phyloP scores from a whole-genome alignment of 2,113 vertebrate species.

The Odocoileus hemionus region DNA sequence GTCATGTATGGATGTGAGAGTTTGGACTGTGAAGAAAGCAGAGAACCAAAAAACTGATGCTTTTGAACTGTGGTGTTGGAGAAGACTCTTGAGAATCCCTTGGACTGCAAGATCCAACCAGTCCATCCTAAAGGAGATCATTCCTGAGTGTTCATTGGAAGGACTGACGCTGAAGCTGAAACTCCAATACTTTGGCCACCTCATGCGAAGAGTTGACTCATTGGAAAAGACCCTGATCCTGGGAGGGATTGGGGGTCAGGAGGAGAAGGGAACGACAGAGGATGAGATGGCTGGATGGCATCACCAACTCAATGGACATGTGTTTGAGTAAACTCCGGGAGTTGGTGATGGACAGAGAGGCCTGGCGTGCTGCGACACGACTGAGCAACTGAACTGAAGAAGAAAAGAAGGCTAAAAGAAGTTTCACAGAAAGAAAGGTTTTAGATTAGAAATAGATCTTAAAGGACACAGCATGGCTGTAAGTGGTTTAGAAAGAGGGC shows the following conservation, averaged over 20 bases:
- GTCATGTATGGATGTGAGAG: background rate
- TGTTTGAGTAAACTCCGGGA: background rate
- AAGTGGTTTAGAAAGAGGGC: background rate
- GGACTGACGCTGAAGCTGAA: background rate
- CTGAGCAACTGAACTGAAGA: background rate
- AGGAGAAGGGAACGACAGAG: background rate
- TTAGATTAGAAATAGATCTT: background rate
- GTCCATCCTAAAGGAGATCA: background rate
- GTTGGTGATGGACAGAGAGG: background rate
- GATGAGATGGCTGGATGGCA: background rate
- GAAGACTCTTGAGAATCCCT: background rate
- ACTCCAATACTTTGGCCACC: background rate
- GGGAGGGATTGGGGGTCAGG: background rate
- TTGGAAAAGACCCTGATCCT: background rate
- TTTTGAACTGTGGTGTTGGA: background rate
- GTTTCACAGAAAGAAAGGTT: background rate
- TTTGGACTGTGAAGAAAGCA: background rate
- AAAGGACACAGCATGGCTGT: background rate
- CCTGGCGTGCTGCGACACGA: accelerated
- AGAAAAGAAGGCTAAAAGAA: background rate
- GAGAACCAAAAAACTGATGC: background rate
- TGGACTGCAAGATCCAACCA: background rate
- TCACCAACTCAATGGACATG: background rate
- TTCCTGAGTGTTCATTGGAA: background rate
- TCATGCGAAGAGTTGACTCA: background rate